Conservation (phyloP, 30 jellyfish, hydroid and myxozoan species). For the Chrysaora quinquecirrha region DNA sequence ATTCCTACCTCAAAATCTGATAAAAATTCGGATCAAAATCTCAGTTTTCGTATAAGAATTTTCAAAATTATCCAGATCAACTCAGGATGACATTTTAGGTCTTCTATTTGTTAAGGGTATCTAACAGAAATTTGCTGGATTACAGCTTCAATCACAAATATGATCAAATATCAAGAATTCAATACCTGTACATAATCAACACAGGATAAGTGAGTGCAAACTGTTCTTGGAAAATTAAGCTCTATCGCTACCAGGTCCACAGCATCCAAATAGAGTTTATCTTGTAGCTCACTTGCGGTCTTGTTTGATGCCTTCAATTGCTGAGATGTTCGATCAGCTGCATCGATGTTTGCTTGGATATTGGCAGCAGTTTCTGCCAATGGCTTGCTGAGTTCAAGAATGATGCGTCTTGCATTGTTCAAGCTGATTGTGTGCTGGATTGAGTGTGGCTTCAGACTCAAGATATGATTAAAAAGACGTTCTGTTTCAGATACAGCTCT, state of each 20-base stretch:
- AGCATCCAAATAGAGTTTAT: constrained; percentile 36
- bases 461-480: constrained; percentile 43
- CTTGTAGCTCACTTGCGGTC: constrained; percentile 65
- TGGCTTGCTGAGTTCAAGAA: constrained; percentile 68
- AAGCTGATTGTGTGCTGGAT: constrained; percentile 57
- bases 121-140: no score
- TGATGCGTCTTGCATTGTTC: constrained; percentile 55
- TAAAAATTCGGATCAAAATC: no score
- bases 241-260: constrained; percentile 16
- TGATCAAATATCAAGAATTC: not conserved
- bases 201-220: constrained; percentile 50
- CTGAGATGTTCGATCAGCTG: constrained; percentile 32
- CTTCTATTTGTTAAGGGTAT: no score
- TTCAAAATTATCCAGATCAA: no score
- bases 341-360: constrained; percentile 50
- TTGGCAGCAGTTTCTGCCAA: constrained; percentile 59
- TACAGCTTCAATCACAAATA: no score
- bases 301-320: constrained; percentile 43
- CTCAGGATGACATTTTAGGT: no score
- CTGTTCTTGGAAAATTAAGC: constrained; percentile 58
- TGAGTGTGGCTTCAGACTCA: constrained; percentile 48
- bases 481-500: constrained; percentile 61
- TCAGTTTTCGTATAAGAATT: no score
- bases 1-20: no score
- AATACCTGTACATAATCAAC: constrained; percentile 59